A percentile compares a stretch with the other conserved stretches of the same genome.
phyloP scores from a whole-genome alignment of 2,797 vertebrate species.

The Notolabrus celidotus region DNA sequence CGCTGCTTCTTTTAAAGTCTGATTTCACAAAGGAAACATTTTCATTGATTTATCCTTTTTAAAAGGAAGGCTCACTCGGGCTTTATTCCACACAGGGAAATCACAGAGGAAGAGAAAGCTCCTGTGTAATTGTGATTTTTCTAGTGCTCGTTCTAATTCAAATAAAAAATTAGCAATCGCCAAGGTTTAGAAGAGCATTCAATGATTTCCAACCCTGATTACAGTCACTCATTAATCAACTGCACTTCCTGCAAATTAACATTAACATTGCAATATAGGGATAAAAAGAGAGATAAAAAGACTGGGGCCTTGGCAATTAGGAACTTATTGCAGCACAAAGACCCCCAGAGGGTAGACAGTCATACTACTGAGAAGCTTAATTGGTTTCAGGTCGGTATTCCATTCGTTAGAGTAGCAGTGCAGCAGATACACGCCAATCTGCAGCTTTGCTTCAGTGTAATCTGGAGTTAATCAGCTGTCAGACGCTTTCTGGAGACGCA shows the following conservation, averaged over 20 bases:
- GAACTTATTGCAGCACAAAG: conserved; percentile 74
- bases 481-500: conserved; percentile 28
- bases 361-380: conserved; percentile 62
- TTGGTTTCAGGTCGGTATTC: conserved; percentile 77
- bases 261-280: conserved; percentile 69
- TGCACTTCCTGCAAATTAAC: conserved; percentile 63
- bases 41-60: conserved; percentile 51
- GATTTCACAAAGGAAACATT: conserved; percentile 59
- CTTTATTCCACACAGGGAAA: conserved; percentile 15
- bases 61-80: conserved; percentile 14
- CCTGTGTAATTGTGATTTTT: conserved; percentile 1
- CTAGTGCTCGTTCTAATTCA: conserved; percentile 4
- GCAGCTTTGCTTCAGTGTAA: conserved; percentile 45
- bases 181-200: conserved; percentile 23
- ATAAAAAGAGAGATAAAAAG: conserved; percentile 71
- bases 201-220: conserved; percentile 61
- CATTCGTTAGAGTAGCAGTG: conserved; percentile 56
- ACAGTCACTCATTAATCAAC: conserved; percentile 70
- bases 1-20: conserved; percentile 54
- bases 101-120: background rate
- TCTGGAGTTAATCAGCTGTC: conserved; percentile 58
- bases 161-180: conserved; percentile 26
- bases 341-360: conserved; percentile 72
- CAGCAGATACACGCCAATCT: conserved; percentile 49
- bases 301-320: conserved; percentile 71